Evolutionary conservation across 2,797 vertebrate genomes (phyloP), one percentile per base, ranked within the genome.

Genomic region (Ficedula albicollis): DNA sequence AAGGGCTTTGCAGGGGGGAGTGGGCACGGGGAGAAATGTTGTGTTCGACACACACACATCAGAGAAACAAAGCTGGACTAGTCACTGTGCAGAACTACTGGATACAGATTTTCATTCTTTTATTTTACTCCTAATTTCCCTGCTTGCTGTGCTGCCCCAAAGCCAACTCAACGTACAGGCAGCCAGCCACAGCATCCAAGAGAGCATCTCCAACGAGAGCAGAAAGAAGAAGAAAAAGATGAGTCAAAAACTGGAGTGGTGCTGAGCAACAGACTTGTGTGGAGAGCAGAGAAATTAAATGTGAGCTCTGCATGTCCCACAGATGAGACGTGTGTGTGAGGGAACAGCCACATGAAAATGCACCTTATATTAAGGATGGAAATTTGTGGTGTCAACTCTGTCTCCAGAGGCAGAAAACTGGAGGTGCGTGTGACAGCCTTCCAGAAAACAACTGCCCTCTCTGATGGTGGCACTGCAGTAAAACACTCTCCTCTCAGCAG

Each of bases 21-120:
- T 2, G 10, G 49, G 21, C 22, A 8, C 4, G 10, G 44, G 29
- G 30, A 72, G 18, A 60, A 38, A 34, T n/a, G 29, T 4, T 46
- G 30, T n/a, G 32, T 30, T 82, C 83, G n/a, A 76, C 8, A 41
- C 0, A 0, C 3, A 4, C 1, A 5, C 29, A 74, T 0, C 1
- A 7, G 8, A 44, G 41, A 72, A 63, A 30, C 18, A 70, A 82
- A 51, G 30, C 0, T 5, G 5, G 23, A 66, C 10, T 32, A 38
- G 19, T 14, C 6, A 36, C 13, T 63, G 30, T 6, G 14, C 32
- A 43, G 49, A 86, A 86, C 27, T 75, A 64, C 22, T 34, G 14
- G 60, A 30, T 16, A 34, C 0, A 41, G 11, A 38, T 54, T 68
- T 41, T 41, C 14, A n/a, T 43, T 25, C 2, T n/a, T 79, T 44